Conservation (phyloP, 1,140 invertebrate genomes). For the Bombus waltoni region DNA sequence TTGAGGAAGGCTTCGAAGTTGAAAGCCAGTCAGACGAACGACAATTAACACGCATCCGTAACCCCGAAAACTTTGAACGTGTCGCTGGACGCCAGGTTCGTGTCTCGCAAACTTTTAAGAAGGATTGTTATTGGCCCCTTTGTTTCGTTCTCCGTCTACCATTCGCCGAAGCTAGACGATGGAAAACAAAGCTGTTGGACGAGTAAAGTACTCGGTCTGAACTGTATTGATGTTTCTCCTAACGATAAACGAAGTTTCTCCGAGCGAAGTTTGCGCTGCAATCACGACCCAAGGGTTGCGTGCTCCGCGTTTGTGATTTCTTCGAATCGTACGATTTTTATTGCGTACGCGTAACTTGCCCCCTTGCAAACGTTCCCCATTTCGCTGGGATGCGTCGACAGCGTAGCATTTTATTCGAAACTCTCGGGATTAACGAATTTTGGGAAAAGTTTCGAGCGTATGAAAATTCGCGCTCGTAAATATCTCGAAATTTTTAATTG, state of each 20-base stretch:
- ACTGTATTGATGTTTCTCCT: not conserved
- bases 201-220: not conserved
- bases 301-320: not conserved
- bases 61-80: slow-evolving; percentile 39
- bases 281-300: not conserved
- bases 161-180: not conserved
- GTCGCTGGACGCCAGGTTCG: not conserved
- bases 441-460: not conserved
- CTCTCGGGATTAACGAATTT: too few species aligned
- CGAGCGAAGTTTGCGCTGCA: not conserved
- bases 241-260: not conserved
- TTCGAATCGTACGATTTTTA: slow-evolving; percentile 4
- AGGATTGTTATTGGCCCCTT: slow-evolving; percentile 51
- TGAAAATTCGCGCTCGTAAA: not conserved
- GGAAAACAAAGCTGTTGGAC: not conserved
- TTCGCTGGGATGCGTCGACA: not conserved
- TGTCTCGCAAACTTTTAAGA: slow-evolving; percentile 36
- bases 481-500: slow-evolving; percentile 10
- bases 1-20: slow-evolving; percentile 34
- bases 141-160: slow-evolving; percentile 6
- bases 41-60: slow-evolving; percentile 53
- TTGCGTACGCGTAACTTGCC: not conserved
- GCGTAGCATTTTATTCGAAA: not conserved
- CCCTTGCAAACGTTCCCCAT: not conserved
- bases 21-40: slow-evolving; percentile 26